Conservation (phyloP, 2,797 vertebrate genomes). For the Novumbra hubbsi region DNA sequence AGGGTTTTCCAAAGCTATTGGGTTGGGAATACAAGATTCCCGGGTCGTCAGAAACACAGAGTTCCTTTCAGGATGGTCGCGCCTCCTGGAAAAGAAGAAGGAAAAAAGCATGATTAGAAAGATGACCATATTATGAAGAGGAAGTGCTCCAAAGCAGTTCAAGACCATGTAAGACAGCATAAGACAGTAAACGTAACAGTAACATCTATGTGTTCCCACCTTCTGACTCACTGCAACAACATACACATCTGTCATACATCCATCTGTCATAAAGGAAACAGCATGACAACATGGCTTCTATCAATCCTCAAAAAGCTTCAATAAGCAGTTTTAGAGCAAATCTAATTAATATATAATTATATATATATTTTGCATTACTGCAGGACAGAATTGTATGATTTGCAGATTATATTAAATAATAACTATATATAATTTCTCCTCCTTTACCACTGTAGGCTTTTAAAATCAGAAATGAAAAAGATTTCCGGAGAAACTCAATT, state of each 20-base stretch:
- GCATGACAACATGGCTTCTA: constrained; percentile 69
- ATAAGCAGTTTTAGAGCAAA: constrained; percentile 71
- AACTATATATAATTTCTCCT: constrained; percentile 74
- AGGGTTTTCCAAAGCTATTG: constrained; percentile 75
- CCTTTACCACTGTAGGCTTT: constrained; percentile 66
- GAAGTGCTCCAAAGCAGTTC: neutral
- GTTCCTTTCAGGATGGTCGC: constrained; percentile 53
- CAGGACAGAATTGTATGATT: constrained; percentile 71
- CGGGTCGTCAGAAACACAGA: constrained; percentile 55
- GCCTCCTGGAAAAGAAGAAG: constrained; percentile 62
- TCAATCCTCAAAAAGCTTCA: constrained; percentile 68
- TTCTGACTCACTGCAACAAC: constrained; percentile 42
- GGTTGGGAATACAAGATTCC: constrained; percentile 71
- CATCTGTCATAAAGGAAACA: constrained; percentile 64
- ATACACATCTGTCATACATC: constrained; percentile 21
- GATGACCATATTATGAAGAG: constrained; percentile 12
- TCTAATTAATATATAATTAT: constrained; percentile 77
- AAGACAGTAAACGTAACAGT: constrained; percentile 7
- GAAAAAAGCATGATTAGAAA: constrained; percentile 42
- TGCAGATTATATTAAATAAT: constrained; percentile 74
- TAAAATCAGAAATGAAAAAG: constrained; percentile 68
- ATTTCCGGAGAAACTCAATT: constrained; percentile 80
- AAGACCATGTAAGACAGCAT: constrained; percentile 15
- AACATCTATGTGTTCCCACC: constrained; percentile 40
- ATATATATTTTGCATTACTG: constrained; percentile 69